Percentiles rank a stretch among this genome's conserved stretches.
Evolutionary conservation across 2,797 vertebrate genomes (phyloP).

Genomic region (Delichon dasypus): DNA sequence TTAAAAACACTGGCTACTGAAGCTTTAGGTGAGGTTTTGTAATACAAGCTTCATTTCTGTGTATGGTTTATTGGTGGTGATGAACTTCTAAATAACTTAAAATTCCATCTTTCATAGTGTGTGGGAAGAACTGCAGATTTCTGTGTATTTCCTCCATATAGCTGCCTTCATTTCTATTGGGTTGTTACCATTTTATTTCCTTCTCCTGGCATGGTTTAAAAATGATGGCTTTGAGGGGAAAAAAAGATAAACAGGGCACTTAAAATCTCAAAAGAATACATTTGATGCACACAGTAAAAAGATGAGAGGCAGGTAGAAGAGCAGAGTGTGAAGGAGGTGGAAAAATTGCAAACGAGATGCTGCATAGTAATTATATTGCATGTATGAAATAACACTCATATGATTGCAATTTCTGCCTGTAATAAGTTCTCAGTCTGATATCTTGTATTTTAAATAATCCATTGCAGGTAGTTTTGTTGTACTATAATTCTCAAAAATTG

Average conservation of each 20-base stretch:
- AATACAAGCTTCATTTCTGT: background rate
- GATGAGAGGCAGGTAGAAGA: constrained; percentile 60
- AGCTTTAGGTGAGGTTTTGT: background rate
- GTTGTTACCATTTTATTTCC: background rate
- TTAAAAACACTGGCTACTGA: background rate
- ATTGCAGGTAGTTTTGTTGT: constrained; percentile 35
- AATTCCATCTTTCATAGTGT: background rate
- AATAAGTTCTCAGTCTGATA: background rate
- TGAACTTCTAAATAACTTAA: background rate
- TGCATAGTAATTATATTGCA: constrained; percentile 35
- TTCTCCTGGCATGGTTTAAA: constrained; percentile 77
- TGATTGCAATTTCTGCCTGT: background rate
- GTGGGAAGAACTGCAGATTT: background rate
- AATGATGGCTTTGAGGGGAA: constrained; percentile 77
- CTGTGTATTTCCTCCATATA: background rate
- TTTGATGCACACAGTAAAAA: constrained; percentile 73
- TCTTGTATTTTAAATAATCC: constrained; percentile 33
- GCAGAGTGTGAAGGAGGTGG: constrained; percentile 65
- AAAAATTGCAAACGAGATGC: constrained; percentile 76
- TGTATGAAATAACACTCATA: background rate
- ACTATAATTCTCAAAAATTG: background rate
- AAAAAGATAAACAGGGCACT: constrained; percentile 72
- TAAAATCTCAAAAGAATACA: constrained; percentile 70
- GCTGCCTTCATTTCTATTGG: background rate
- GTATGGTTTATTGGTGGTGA: background rate